Base-by-base conservation (phyloP, 2,888 invertebrate species). In the Crepidodera aurea region DNA sequence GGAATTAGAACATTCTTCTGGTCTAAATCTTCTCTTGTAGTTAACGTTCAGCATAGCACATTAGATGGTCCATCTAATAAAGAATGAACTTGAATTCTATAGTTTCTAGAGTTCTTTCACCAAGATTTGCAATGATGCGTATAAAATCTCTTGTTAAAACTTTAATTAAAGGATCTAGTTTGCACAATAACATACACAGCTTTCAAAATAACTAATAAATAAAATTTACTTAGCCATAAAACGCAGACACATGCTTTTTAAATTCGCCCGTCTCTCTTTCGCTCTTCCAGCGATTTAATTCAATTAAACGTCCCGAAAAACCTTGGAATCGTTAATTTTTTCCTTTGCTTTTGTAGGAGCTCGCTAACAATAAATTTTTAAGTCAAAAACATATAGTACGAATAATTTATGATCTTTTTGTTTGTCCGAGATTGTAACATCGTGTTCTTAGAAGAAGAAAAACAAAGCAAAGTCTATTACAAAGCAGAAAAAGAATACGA, bases 291-390 rank as follows among this genome's bases (percentile, higher is more conserved):
- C 77, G 71, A 77, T 78, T 79, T 78, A 73, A 77, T 79, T 77
- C 79, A 80, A 80, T 80, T 80, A 80, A 80, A 80, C 78, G 78
- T 75, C 76, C 77, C 78, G 78, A 79, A 79, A 79, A 80, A 79
- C 77, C 77, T 77, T 69, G 69, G 73, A 77, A 79, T 78, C 79
- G 79, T 78, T 80, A 79, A 78, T 78, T 80, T 79, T 78, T 79
- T 79, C 67, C 68, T 66, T 63, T 69, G 63, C 66, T 71, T 71
- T 71, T 70, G 70, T 69, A 50, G 48, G 68, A 70, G 69, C 71
- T 71, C 71, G 73, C 76, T 74, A 72, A 76, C 76, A 75, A 78
- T 78, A 79, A 79, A 78, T 79, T 79, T 69, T 70, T 75, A 70
- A 79, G 79, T 79, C 79, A 79, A 72, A 76, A 79, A 74, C 78